These are phyloP conservation scores for Eunapius fragilis DNA, from an alignment of 37 sponge, comb jelly and placozoan species.

Conservation along the genomic window DNA sequence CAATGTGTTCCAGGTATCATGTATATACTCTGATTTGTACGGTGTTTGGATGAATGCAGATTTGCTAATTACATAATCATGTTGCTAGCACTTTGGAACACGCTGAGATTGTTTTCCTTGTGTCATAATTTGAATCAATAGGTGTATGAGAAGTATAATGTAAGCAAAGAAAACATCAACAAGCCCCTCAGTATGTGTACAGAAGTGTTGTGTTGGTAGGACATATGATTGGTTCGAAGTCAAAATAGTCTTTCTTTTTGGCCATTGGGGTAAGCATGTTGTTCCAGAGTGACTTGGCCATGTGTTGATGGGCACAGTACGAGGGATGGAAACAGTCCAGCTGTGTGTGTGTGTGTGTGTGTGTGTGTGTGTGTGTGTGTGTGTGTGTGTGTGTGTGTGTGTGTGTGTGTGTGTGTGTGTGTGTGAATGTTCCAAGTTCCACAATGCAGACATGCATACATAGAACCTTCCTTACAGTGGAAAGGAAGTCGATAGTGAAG, in stretches of 20 bases:
- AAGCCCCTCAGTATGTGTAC: constrained; percentile 48
- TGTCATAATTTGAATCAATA: too few relatives aligned
- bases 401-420: neutral
- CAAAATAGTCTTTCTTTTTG: constrained; percentile 58
- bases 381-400: neutral
- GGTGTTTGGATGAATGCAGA: too few relatives aligned
- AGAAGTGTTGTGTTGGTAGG: constrained; percentile 71
- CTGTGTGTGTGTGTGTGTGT: constrained; percentile 20
- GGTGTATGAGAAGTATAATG: too few relatives aligned
- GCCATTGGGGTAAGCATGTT: constrained; percentile 80
- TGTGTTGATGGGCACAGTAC: constrained; percentile 61
- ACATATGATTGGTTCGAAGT: constrained; percentile 57
- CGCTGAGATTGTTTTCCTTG: too few relatives aligned
- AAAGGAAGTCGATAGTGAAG: constrained; percentile 65
- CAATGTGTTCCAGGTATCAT: too few relatives aligned
- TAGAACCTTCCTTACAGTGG: constrained; percentile 33
- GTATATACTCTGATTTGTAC: too few relatives aligned
- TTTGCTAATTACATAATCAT: too few relatives aligned
- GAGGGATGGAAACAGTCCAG: constrained; percentile 91
- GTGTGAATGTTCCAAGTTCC: neutral
- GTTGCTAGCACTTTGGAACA: too few relatives aligned
- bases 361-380: neutral
- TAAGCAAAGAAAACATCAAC: too few relatives aligned
- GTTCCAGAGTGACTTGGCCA: constrained; percentile 88
- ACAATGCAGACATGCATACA: too few relatives aligned